phyloP scores from a whole-genome alignment of 2,113 vertebrate genomes.

The Anoura caudifer region DNA sequence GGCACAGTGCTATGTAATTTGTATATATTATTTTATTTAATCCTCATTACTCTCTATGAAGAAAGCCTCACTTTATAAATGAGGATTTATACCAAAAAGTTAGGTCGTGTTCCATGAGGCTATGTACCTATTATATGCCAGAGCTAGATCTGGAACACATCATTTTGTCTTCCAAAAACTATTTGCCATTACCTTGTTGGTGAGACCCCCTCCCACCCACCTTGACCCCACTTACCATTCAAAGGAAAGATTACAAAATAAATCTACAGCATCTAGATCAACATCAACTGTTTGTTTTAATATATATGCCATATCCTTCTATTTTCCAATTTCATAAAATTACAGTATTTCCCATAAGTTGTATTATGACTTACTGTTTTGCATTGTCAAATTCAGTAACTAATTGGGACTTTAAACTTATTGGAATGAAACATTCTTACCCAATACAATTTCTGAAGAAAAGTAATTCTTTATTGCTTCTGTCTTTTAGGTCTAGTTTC shows the following conservation, averaged over 20 bases:
- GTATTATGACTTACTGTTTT: neutral
- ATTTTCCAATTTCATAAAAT: conserved; percentile 8
- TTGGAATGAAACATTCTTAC: neutral
- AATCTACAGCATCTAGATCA: neutral
- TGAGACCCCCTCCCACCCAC: neutral
- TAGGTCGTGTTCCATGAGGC: neutral
- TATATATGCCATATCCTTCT: neutral
- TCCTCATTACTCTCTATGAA: neutral
- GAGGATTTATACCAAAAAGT: neutral
- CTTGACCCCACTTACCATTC: neutral
- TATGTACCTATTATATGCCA: neutral
- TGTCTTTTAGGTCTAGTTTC: neutral
- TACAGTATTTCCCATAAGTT: neutral
- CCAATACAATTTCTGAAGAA: neutral
- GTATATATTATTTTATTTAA: neutral
- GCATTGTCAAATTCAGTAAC: neutral
- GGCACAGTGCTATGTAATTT: neutral
- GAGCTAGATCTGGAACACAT: neutral
- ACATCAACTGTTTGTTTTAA: neutral
- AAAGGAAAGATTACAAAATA: conserved; percentile 3
- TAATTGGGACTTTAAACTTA: neutral
- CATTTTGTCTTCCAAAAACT: neutral
- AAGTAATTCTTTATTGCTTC: neutral
- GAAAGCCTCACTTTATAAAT: neutral
- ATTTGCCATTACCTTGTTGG: neutral